Evolutionary conservation across 2,888 invertebrate species (phyloP).

Genomic region (Hipparchia semele): DNA sequence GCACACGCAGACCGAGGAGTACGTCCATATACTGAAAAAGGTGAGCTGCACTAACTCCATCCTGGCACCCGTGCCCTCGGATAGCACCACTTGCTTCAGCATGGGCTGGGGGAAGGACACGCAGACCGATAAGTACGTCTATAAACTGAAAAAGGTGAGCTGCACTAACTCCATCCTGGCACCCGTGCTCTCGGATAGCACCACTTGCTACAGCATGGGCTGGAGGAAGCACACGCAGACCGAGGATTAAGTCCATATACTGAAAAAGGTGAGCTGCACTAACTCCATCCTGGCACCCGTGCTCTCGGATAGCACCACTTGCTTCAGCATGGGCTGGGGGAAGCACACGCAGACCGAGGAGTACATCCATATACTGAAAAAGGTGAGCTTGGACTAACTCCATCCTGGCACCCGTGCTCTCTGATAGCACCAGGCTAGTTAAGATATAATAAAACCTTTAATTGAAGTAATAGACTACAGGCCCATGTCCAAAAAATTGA

Average conservation of each 20-base stretch:
- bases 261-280: constrained; percentile 40
- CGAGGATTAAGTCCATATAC: constrained; percentile 68
- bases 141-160: constrained; percentile 55
- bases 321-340: constrained; percentile 29
- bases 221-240: constrained; percentile 8
- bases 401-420: no score
- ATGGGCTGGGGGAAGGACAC: constrained; percentile 8
- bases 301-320: constrained; percentile 18
- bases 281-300: no score
- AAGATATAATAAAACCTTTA: no score
- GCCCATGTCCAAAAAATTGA: no score
- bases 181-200: background rate
- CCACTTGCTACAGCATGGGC: constrained; percentile 35
- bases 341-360: constrained; percentile 8
- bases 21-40: constrained; percentile 71
- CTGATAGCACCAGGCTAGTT: background rate
- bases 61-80: no score
- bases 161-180: background rate
- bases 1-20: constrained; percentile 7
- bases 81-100: constrained; percentile 35
- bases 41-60: constrained; percentile 19
- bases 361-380: constrained; percentile 70
- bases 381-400: constrained; percentile 29
- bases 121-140: constrained; percentile 58
- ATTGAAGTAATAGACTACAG: no score